Conservation (phyloP, 2,888 invertebrate genomes). For the Polyommatus icarus region DNA sequence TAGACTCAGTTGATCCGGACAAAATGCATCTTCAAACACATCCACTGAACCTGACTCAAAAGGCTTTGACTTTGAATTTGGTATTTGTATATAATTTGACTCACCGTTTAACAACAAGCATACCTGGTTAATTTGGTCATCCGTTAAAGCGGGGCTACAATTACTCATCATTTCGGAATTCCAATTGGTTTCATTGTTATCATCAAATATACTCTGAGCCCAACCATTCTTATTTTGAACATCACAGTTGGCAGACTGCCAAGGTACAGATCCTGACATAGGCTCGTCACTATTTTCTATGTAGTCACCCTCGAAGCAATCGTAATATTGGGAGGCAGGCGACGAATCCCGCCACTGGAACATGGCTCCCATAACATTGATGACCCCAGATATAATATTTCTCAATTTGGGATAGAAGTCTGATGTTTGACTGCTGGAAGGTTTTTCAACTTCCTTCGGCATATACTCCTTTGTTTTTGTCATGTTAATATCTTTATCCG, state of each 20-base stretch:
- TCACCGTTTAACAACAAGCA: slow-evolving; percentile 52
- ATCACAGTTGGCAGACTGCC: slow-evolving; percentile 61
- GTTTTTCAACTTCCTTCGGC: slow-evolving; percentile 35
- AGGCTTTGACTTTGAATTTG: slow-evolving; percentile 46
- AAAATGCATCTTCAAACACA: slow-evolving; percentile 68
- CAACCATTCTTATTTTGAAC: slow-evolving; percentile 64
- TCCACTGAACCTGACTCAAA: slow-evolving; percentile 58
- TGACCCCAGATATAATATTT: slow-evolving; percentile 61
- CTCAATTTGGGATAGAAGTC: slow-evolving; percentile 51
- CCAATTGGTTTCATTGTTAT: slow-evolving; percentile 46
- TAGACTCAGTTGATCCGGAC: slow-evolving; percentile 59
- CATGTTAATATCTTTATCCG: slow-evolving; percentile 43
- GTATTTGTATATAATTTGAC: slow-evolving; percentile 42
- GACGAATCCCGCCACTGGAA: slow-evolving; percentile 56
- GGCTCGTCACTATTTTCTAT: slow-evolving; percentile 42
- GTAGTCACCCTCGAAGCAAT: slow-evolving; percentile 51
- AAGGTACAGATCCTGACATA: slow-evolving; percentile 51
- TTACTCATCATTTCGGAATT: slow-evolving; percentile 56
- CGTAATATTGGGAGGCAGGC: slow-evolving; percentile 51
- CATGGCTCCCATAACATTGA: slow-evolving; percentile 62
- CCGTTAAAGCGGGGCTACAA: slow-evolving; percentile 54
- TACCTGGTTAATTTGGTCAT: slow-evolving; percentile 62
- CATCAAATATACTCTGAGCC: slow-evolving; percentile 46
- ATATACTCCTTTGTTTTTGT: slow-evolving; percentile 38
- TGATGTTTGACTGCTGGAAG: slow-evolving; percentile 42